A percentile compares a stretch with the other conserved stretches of the same genome.
phyloP scores from a whole-genome alignment of 2,797 vertebrate genomes.

The Peromyscus nudipes region DNA sequence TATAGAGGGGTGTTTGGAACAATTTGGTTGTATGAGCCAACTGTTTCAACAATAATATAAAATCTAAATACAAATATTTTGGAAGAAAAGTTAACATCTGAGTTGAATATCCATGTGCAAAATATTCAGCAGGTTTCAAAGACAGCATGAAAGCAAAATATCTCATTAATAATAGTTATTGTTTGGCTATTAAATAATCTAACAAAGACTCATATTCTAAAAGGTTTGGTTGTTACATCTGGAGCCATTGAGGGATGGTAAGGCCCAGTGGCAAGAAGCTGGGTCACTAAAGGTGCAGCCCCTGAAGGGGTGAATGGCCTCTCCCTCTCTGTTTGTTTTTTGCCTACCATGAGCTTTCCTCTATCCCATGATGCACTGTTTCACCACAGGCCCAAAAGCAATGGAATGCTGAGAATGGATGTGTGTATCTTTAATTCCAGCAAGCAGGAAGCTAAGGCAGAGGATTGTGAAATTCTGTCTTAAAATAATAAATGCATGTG shows the following conservation, averaged over 20 bases:
- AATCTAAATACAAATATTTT: slow-evolving; percentile 40
- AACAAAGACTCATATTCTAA: neutral
- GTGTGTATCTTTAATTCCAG: neutral
- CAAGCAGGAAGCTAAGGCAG: neutral
- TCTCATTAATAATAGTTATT: neutral
- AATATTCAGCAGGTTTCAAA: slow-evolving; percentile 4
- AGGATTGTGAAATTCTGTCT: neutral
- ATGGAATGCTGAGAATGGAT: neutral
- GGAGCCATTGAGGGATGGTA: too few species aligned
- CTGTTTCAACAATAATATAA: neutral
- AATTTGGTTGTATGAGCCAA: neutral
- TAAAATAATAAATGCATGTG: neutral
- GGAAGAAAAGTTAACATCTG: slow-evolving; percentile 14
- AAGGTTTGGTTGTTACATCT: neutral
- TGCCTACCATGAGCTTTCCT: neutral
- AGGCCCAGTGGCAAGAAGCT: neutral
- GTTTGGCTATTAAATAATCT: neutral
- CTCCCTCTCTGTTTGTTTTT: neutral
- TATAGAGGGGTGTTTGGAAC: slow-evolving; percentile 10
- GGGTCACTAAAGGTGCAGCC: neutral
- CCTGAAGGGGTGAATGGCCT: too few species aligned
- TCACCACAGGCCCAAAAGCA: neutral
- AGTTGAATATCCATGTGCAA: slow-evolving; percentile 20
- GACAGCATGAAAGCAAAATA: neutral
- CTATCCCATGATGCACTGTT: neutral